Evolutionary conservation across 2,888 invertebrate genomes (phyloP).

Genomic region (Dynastes grantii): DNA sequence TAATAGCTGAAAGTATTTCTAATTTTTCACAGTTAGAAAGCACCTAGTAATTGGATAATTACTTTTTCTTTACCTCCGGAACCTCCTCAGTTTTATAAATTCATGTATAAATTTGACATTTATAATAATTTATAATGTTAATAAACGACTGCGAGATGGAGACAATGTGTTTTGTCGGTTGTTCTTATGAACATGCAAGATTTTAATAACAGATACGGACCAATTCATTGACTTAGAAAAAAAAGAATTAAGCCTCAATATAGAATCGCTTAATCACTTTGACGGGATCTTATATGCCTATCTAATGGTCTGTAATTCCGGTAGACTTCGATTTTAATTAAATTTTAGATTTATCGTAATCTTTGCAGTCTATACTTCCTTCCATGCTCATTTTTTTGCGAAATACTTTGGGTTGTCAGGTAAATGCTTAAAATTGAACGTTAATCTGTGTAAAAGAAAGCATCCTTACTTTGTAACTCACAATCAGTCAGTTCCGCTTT

Average conservation of each 20-base stretch:
- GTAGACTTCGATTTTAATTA: not conserved
- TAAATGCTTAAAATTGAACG: too few species aligned
- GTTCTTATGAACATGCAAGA: not conserved
- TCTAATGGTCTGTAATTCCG: constrained; percentile 6
- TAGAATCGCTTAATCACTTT: not conserved
- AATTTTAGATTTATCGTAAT: too few species aligned
- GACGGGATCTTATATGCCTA: not conserved
- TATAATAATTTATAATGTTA: not conserved
- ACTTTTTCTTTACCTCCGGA: not conserved
- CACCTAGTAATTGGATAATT: constrained; percentile 37
- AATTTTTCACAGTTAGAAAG: constrained; percentile 17
- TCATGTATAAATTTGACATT: constrained; percentile 23
- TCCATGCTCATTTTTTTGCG: too few species aligned
- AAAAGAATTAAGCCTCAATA: not conserved
- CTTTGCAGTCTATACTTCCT: too few species aligned
- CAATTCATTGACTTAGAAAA: constrained; percentile 1
- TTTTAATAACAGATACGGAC: constrained; percentile 16
- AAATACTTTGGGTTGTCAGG: too few species aligned
- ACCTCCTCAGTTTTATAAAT: constrained; percentile 6
- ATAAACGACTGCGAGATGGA: not conserved
- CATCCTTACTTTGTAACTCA: too few species aligned
- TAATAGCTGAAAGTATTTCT: constrained; percentile 25
- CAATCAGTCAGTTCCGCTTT: too few species aligned
- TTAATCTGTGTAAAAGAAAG: too few species aligned
- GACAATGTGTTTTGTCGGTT: not conserved